Base-by-base conservation (phyloP, 1,140 invertebrate species). In the Heliconius hewitsoni region DNA sequence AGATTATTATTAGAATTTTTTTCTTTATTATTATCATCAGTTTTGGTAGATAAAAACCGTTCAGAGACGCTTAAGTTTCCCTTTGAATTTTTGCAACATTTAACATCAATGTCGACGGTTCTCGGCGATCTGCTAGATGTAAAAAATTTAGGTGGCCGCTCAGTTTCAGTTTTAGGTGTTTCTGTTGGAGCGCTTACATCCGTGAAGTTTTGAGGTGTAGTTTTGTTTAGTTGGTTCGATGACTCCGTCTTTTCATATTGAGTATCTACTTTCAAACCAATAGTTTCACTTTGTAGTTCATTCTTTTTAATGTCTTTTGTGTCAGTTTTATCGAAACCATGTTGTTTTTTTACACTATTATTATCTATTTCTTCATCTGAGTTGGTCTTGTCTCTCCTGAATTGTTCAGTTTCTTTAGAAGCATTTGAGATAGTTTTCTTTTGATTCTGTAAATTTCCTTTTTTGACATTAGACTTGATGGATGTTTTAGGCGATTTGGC, bases 71-170 rank as follows among this genome's bases (percentile, higher is more conserved):
- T 93, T 66, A 93, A 81, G 75, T 91, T 93, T 30, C 91, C 91
- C 87, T 94, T 94, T 5, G 92, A 93, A 81, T 88, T 94, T 87
- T 94, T 94, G 78, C 85, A 93, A 81, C 88, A 93, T 85, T 94
- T 94, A 3, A 94, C 88, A 82, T 94, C 93, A 76, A 94, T 93
- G 73, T 94, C 93, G 55, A 94, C 90, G 18, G 86, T 93, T 81
- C 93, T 88, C 37, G 92, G 92, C 57, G 90, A 90, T 85, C 93
- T 84, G 81, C 60, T 89, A 2, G 93, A 94, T 19, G 92, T 94
- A 73, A 94, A 94, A 88, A 94, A 94, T 85, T 94, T 94, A 60
- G 89, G 91, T 74, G 92, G 92, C 72, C 93, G 85, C 84, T 93
- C 93, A 71, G 76, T 82, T 82, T 94, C 93, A 74, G 82, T 19